Evolutionary conservation across 1,140 invertebrate genomes (phyloP), one percentile per base, ranked within the genome.

Genomic region (Mercenaria mercenaria): DNA sequence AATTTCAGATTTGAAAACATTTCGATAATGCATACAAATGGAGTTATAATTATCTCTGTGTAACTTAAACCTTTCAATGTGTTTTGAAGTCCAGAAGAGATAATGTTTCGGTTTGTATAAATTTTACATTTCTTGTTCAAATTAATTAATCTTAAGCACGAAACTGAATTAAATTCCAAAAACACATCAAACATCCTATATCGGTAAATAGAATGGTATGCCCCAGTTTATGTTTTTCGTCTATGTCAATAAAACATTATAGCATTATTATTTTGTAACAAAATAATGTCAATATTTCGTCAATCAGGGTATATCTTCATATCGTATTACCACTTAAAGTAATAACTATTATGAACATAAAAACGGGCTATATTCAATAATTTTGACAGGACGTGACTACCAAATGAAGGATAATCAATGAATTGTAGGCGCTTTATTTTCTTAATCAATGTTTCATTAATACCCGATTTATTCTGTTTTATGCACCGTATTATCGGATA

Each of bases 261-360:
- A 47, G 15, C 15, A 15, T 47, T 47, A 47, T 15, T 8, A 47
- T 15, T 47, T n/a, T 64, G 23, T 64, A 29, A 64, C 59, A 64
- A 72, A 72, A 72, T 72, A 23, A 29, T 72, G 67, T 72, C 67
- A 72, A 39, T 72, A 72, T 72, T 39, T 72, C 67, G 67, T 39
- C 67, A 39, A 72, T 1, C 67, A 39, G 34, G 10, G 67, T 1
- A 23, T 39, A 18, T 72, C 39, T 34, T 39, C 67, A 34, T 72
- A 72, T 72, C 37, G 39, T 39, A n/a, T 72, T 72, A 72, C 67
- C 34, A 41, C 23, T 29, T 72, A 20, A 72, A 37, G 34, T 6
- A 20, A 20, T n/a, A 39, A 20, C 34, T 26, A 39, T 64, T 29
- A 72, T 72, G 15, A 2, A 39, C 20, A 47, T 20, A 20, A 18